Percentiles rank a stretch among this genome's conserved stretches.
These are phyloP conservation scores for Anolis apletophallus DNA, from an alignment of 2,797 vertebrate genomes.

Conservation along the genomic window DNA sequence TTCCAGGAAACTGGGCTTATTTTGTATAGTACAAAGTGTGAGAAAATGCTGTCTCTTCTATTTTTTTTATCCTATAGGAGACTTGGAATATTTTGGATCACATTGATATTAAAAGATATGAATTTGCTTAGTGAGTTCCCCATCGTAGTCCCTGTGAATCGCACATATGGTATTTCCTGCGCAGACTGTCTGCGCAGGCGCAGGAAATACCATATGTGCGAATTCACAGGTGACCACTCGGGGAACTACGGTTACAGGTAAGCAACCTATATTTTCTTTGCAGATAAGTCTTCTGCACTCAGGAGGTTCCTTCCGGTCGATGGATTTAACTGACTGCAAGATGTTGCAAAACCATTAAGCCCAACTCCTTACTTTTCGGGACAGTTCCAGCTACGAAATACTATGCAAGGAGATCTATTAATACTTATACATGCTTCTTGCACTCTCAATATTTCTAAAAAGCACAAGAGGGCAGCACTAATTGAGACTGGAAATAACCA, in stretches of 20 bases:
- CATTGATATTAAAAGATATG: neutral
- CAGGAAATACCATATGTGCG: too few relatives aligned
- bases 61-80: neutral
- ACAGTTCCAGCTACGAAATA: neutral
- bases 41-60: neutral
- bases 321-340: neutral
- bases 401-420: neutral
- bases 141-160: too few relatives aligned
- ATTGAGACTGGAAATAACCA: neutral
- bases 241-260: too few relatives aligned
- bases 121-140: neutral
- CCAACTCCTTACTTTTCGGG: neutral
- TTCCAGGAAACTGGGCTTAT: neutral
- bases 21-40: neutral
- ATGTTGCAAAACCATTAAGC: neutral
- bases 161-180: too few relatives aligned
- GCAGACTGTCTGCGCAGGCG: too few relatives aligned
- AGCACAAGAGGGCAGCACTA: neutral
- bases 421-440: neutral
- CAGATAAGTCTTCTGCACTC: neutral
- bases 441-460: neutral
- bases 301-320: neutral
- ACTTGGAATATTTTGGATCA: neutral
- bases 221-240: too few relatives aligned
- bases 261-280: too few relatives aligned